Evolutionary conservation across 2,113 vertebrate genomes (phyloP), one percentile per base, ranked within the genome.

Genomic region (Myiozetetes cayanensis): DNA sequence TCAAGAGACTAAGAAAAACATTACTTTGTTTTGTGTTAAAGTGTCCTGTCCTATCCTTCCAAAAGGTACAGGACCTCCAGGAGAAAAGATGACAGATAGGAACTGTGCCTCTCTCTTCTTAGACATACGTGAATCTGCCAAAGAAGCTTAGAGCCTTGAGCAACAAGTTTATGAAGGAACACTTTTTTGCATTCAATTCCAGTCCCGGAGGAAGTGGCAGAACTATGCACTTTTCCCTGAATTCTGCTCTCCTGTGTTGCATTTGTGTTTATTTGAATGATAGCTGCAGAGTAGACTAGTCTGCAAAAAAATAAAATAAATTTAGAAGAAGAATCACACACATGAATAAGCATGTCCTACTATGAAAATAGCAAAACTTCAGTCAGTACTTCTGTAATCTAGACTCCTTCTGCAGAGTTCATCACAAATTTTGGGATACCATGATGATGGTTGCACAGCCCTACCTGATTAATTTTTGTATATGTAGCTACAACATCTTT

Each of bases 391-490:
- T 3, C 22, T 41, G 4, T 8, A 18, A 86, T 17, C 50, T 43
- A 63, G 52, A 37, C 30, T 30, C 25, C 25, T 39, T 13, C 25
- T 59, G 27, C 14, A 77, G 10, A 78, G 47, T 16, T 74, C 30
- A 43, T 78, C 59, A 87, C 4, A 28, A 87, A 62, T 72, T 89
- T 82, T 10, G 9, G 21, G 65, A 56, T 62, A 12, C 2, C 37
- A 1, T 53, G 28, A 43, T 80, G 44, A 74, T 70, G 39, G 15
- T 5, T 93, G n/a, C 52, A 87, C 92, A 95, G 39, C 20, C 49
- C n/a, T 68, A 87, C 75, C 59, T 84, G 79, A 96, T 59, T 81
- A 66, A 91, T 70, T 91, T 82, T 93, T 91, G 76, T 58, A 33
- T 66, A 16, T 50, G 30, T 50, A 85, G 24, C 62, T 73, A 85